Percentiles rank a stretch among this genome's conserved stretches.
phyloP scores from a whole-genome alignment of 2,888 invertebrate species.

The Acanthacorydalis orientalis region DNA sequence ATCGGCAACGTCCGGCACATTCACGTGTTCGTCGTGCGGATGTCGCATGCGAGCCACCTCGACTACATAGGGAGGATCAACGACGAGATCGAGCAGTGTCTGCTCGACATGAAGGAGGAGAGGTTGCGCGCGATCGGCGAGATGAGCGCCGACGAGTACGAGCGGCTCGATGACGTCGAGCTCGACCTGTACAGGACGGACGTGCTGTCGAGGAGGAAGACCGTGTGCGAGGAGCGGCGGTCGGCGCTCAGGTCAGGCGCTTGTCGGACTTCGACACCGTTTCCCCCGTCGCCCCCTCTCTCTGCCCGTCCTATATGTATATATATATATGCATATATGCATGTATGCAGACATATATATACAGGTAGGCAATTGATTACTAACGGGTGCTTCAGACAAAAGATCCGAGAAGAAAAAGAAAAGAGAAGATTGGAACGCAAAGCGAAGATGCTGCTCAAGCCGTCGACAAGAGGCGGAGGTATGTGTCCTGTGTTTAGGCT shows the following conservation, averaged over 20 bases:
- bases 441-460: too few species aligned
- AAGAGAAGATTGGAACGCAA: too few species aligned
- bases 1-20: slow-evolving; percentile 18
- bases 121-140: slow-evolving; percentile 10
- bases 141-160: slow-evolving; percentile 14
- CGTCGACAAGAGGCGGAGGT: too few species aligned
- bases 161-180: slow-evolving; percentile 11
- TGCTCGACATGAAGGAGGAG: slow-evolving; percentile 9
- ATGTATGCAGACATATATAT: too few species aligned
- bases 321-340: too few species aligned
- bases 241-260: slow-evolving; percentile 10
- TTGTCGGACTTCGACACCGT: too few species aligned
- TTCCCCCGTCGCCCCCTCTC: too few species aligned
- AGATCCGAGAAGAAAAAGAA: too few species aligned
- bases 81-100: slow-evolving; percentile 9
- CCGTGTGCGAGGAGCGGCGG: slow-evolving; percentile 9
- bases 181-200: slow-evolving; percentile 11
- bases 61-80: slow-evolving; percentile 8
- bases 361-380: too few species aligned
- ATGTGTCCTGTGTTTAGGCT: too few species aligned
- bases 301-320: too few species aligned
- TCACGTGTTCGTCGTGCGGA: slow-evolving; percentile 16
- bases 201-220: slow-evolving; percentile 13
- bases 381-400: too few species aligned
- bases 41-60: slow-evolving; percentile 12